Percentiles rank a stretch among this genome's conserved stretches.
Conservation (phyloP, 64 coral and sea anemone species). For the Montipora efflorescens region DNA sequence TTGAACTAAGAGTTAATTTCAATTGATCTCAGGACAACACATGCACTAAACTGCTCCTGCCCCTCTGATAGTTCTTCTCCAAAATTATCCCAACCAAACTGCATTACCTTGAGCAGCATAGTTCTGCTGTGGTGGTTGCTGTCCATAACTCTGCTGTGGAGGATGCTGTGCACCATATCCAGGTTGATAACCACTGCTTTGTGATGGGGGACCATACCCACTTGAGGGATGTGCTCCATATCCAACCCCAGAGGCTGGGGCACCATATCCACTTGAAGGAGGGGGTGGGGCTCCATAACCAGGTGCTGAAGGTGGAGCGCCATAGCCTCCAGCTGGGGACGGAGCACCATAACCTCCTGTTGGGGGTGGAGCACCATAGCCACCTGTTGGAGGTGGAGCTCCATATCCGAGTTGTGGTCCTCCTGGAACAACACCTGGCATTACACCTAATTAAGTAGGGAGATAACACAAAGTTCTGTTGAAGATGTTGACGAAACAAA, state of each 20-base stretch:
- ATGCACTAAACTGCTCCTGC: too few relatives aligned
- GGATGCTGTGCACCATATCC: slow-evolving; percentile 3
- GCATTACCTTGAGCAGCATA: slow-evolving; percentile 30
- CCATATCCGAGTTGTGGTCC: background rate
- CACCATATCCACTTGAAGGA: slow-evolving; percentile 29
- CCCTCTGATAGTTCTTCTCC: too few relatives aligned
- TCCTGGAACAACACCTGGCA: background rate
- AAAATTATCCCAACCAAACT: background rate
- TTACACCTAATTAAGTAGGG: background rate
- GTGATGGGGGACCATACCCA: slow-evolving; percentile 62
- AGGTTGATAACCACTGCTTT: slow-evolving; percentile 31
- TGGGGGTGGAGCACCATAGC: slow-evolving; percentile 33
- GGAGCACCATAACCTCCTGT: slow-evolving; percentile 49
- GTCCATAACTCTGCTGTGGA: slow-evolving; percentile 24
- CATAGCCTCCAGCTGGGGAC: slow-evolving; percentile 27
- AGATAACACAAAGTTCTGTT: background rate
- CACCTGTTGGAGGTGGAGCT: background rate
- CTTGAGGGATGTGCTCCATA: slow-evolving; percentile 57
- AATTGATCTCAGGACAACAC: too few relatives aligned
- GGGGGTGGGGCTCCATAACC: slow-evolving; percentile 59
- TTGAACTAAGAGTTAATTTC: too few relatives aligned
- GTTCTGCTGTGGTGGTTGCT: slow-evolving; percentile 66
- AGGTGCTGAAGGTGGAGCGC: slow-evolving; percentile 9
- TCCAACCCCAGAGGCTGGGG: slow-evolving; percentile 9
- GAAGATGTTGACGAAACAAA: too few relatives aligned